Percentiles rank a stretch among this genome's conserved stretches.
These are phyloP conservation scores for Drosophila suboccidentalis DNA, from an alignment of 2,888 invertebrate species.

Conservation along the genomic window DNA sequence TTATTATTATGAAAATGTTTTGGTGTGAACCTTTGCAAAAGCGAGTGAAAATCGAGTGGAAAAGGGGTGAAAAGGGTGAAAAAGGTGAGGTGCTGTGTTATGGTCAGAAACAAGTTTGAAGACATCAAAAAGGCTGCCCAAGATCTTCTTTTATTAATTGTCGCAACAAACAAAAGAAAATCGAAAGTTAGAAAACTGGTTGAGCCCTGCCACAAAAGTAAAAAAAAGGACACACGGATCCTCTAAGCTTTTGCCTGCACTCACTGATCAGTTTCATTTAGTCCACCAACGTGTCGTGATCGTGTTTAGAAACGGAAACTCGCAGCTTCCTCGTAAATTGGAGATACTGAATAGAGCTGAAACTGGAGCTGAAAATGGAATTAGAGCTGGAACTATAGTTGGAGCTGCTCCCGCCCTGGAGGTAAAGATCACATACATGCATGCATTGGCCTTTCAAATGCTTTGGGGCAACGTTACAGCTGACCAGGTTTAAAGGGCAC, in stretches of 20 bases:
- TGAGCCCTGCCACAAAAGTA: slow-evolving; percentile 19
- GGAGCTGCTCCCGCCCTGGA: slow-evolving; percentile 12
- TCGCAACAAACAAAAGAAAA: slow-evolving; percentile 65
- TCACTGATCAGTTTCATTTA: slow-evolving; percentile 70
- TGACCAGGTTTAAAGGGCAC: slow-evolving; percentile 65
- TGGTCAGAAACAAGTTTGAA: slow-evolving; percentile 67
- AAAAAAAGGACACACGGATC: slow-evolving; percentile 1
- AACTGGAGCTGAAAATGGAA: not conserved
- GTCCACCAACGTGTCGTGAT: slow-evolving; percentile 70
- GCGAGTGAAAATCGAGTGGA: slow-evolving; percentile 27
- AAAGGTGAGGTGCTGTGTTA: slow-evolving; percentile 68
- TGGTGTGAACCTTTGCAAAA: slow-evolving; percentile 54
- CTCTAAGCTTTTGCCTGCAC: slow-evolving; percentile 35
- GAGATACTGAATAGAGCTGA: slow-evolving; percentile 4
- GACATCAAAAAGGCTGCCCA: slow-evolving; percentile 59
- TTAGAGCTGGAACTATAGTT: not conserved
- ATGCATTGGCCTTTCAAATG: slow-evolving; percentile 18
- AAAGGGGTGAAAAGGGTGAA: slow-evolving; percentile 63
- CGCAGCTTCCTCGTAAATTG: slow-evolving; percentile 6
- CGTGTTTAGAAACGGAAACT: slow-evolving; percentile 40
- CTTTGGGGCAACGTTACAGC: slow-evolving; percentile 34
- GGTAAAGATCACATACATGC: slow-evolving; percentile 33
- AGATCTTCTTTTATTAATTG: slow-evolving; percentile 72
- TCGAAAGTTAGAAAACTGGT: slow-evolving; percentile 59
- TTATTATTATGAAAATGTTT: slow-evolving; percentile 58